phyloP scores from a whole-genome alignment of 2,888 invertebrate genomes.

The Chrysotoxum bicinctum region DNA sequence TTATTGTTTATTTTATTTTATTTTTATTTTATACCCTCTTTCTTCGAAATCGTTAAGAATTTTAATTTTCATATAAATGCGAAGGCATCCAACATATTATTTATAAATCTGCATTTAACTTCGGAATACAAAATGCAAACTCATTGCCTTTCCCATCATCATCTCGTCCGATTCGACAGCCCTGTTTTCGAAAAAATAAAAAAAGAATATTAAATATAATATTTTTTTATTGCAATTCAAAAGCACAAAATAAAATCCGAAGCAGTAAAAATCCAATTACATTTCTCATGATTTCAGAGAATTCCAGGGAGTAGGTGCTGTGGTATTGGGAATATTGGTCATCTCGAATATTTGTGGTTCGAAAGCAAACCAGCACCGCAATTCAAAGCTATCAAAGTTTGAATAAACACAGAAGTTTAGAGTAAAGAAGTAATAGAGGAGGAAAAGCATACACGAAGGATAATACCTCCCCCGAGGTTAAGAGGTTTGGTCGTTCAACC shows the following conservation, averaged over 20 bases:
- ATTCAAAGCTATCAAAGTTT: conserved; percentile 39
- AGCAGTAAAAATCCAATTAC: conserved; percentile 65
- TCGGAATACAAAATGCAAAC: conserved; percentile 18
- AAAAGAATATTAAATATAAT: neutral
- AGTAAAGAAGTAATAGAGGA: neutral
- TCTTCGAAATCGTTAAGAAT: conserved; percentile 28
- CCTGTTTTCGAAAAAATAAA: neutral
- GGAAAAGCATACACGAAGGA: neutral
- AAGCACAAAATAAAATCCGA: conserved; percentile 15
- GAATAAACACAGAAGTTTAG: conserved; percentile 32
- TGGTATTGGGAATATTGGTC: neutral
- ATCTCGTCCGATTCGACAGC: neutral
- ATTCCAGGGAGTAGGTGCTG: neutral
- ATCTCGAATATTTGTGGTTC: neutral
- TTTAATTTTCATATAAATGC: conserved; percentile 24
- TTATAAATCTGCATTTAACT: neutral
- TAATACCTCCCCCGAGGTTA: conserved; percentile 27
- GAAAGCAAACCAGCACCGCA: neutral
- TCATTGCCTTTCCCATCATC: conserved; percentile 17
- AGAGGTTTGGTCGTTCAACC: conserved; percentile 60
- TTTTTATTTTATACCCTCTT: neutral
- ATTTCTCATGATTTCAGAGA: conserved; percentile 34
- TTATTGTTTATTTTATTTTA: too few species aligned
- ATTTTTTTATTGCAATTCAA: conserved; percentile 1
- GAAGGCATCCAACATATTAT: neutral